A percentile compares a stretch with the other conserved stretches of the same genome.
phyloP scores from a whole-genome alignment of 2,888 invertebrate genomes.

The Hyposoter dolosus region DNA sequence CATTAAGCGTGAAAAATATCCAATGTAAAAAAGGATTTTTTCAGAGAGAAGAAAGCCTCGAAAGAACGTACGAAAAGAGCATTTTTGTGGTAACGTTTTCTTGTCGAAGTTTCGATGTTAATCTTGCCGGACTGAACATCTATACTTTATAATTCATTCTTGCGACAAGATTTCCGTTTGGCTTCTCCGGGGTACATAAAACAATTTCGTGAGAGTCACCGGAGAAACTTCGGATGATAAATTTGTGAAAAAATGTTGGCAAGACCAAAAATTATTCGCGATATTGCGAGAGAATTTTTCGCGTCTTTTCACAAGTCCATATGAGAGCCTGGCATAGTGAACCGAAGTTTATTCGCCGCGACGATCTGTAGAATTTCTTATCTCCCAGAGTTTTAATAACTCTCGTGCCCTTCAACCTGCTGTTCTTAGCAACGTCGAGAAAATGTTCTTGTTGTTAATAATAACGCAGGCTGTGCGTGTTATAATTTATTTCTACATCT shows the following conservation, averaged over 20 bases:
- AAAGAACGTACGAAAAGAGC: not conserved
- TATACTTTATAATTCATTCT: not conserved
- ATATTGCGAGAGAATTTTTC: not conserved
- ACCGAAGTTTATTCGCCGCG: not conserved
- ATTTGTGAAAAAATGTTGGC: not conserved
- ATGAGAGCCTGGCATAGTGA: not conserved
- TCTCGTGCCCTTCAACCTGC: slow-evolving; percentile 1
- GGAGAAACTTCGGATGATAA: not conserved
- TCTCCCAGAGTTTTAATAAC: slow-evolving; percentile 1
- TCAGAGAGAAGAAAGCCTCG: not conserved
- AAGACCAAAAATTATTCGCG: not conserved
- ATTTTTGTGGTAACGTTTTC: not conserved
- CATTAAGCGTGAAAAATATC: not conserved
- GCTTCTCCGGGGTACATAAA: not conserved
- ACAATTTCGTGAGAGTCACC: not conserved
- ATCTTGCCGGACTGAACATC: not conserved
- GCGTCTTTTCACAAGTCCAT: not conserved
- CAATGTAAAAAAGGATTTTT: not conserved
- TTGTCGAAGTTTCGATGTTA: not conserved
- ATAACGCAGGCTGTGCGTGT: not conserved
- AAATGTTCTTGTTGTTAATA: not conserved
- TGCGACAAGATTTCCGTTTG: not conserved
- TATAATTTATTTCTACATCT: slow-evolving; percentile 9
- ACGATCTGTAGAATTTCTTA: slow-evolving; percentile 22
- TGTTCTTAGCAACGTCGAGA: not conserved